phyloP scores from a whole-genome alignment of 2,797 vertebrate genomes.

The Gymnothorax reevesii region DNA sequence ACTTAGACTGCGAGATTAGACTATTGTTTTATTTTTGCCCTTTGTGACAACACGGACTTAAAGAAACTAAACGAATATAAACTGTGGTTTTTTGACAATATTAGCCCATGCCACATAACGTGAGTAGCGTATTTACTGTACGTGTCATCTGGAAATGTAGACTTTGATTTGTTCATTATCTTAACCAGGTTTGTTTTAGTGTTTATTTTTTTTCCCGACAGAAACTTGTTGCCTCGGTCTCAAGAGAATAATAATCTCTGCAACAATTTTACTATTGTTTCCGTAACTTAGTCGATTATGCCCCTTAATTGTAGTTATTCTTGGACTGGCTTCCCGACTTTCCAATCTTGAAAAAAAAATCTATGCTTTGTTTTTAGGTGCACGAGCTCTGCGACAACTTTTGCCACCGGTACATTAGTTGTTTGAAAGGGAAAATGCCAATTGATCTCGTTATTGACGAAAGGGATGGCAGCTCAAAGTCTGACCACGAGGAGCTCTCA shows the following conservation, averaged over 20 bases:
- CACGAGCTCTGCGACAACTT: constrained; percentile 99
- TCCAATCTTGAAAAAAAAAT: constrained; percentile 62
- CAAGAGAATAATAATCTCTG: constrained; percentile 87
- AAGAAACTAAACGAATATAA: not conserved
- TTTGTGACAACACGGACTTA: not conserved
- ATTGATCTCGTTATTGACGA: constrained; percentile 99
- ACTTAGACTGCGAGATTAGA: constrained; percentile 8
- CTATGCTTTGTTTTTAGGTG: constrained; percentile 78
- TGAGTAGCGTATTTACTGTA: too few species aligned
- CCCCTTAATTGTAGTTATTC: constrained; percentile 83
- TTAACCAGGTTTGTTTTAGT: constrained; percentile 53
- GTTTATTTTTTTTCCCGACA: constrained; percentile 61
- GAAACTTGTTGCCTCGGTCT: constrained; percentile 93
- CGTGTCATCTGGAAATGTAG: constrained; percentile 59
- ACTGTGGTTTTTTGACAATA: not conserved
- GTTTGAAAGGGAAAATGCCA: constrained; percentile 99
- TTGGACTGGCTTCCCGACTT: constrained; percentile 74
- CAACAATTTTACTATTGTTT: constrained; percentile 96
- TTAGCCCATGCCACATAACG: not conserved
- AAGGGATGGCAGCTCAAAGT: constrained; percentile 97
- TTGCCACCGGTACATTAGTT: constrained; percentile 99
- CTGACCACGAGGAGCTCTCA: constrained; percentile 97
- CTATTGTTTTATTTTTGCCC: constrained; percentile 16
- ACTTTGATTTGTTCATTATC: constrained; percentile 67
- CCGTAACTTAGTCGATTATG: constrained; percentile 80